Base-by-base conservation (phyloP, 2,888 invertebrate genomes). In the Athalia cordata region DNA sequence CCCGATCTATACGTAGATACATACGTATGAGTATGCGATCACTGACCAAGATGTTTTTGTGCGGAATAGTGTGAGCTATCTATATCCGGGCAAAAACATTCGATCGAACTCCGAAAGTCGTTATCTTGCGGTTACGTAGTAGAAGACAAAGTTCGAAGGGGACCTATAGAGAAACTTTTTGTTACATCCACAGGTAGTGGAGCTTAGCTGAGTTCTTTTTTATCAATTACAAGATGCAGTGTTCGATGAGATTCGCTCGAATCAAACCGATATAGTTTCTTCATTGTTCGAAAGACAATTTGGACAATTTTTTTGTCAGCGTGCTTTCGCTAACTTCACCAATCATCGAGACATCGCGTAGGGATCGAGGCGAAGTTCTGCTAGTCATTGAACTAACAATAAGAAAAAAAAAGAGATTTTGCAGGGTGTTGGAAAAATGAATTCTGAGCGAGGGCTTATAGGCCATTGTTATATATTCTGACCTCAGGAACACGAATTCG, bases 131-230 rank as follows among this genome's bases (percentile, higher is more conserved):
- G 64, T 50, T 72, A 0, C 29, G 29, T 29, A 64, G 62, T 62
- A 43, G 62, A 74, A 75, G 62, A 62, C 43, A 13, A 62, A 75
- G 11, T 64, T 64, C 64, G 75, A 52, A 61, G 50, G 29, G 43
- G 62, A 75, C 52, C 62, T 43, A 29, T 29, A 62, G 75, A 49
- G 75, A 50, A n/a, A 64, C 29, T 75, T 62, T 62, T 75, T 74
- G 74, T 29, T 74, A 11, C 61, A 11, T 61, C 74, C n/a, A 62
- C 74, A 74, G 62, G 62, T 74, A 74, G 74, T 47, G 43, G 68
- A 55, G 57, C 70, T 70, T 70, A 13, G 47, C 45, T 3, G 43
- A n/a, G 55, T 15, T 45, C 11, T 70, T 59, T 72, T 47, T 72
- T 15, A 55, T 45, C 9, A 49, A 67, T 50, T 43, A 11, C 43